Evolutionary conservation across 2,888 invertebrate genomes (phyloP), one percentile per base, ranked within the genome.

Genomic region (Chydorus sphaericus): DNA sequence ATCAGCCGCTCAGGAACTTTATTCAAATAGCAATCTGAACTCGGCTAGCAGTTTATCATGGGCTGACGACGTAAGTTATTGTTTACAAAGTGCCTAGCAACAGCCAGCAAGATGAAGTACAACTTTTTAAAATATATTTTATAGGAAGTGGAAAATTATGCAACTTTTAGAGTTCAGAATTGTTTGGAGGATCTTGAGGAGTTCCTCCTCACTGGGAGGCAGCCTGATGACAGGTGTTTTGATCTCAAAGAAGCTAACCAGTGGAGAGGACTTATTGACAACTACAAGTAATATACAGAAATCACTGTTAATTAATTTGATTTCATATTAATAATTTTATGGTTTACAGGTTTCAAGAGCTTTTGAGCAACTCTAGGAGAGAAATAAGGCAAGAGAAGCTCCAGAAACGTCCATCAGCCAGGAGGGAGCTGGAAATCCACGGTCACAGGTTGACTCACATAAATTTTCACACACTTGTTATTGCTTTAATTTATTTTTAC

Each of bases 21-120:
- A 52, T n/a, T 55, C 55, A 2, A 33, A 23, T 26, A 55, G 55
- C 30, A 55, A 50, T 44, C 31, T 54, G 18, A 52, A 52, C 14
- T 55, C 55, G 26, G 49, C 48, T n/a, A 55, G 55, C 36, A 55
- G 55, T 33, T 37, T 55, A 18, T 55, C 55, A 14, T 55, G 55
- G 55, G 55, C 55, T n/a, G 55, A 55, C 26, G 55, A 55, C 36
- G 55, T 55, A 48, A 44, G 30, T 44, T 48, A n/a, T n/a, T 28
- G 11, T 11, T 26, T 26, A 10, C 7, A n/a, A 10, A 14, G 4
- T 11, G 8, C 14, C 18, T 14, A 20, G 14, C n/a, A 50, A 20
- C 4, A 11, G 2, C 23, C 6, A 4, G 11, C 16, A n/a, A n/a
- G n/a, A n/a, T n/a, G n/a, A n/a, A n/a, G n/a, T n/a, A n/a, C n/a